Evolutionary conservation across 2,113 vertebrate species (phyloP).

Genomic region (Marmota monax): DNA sequence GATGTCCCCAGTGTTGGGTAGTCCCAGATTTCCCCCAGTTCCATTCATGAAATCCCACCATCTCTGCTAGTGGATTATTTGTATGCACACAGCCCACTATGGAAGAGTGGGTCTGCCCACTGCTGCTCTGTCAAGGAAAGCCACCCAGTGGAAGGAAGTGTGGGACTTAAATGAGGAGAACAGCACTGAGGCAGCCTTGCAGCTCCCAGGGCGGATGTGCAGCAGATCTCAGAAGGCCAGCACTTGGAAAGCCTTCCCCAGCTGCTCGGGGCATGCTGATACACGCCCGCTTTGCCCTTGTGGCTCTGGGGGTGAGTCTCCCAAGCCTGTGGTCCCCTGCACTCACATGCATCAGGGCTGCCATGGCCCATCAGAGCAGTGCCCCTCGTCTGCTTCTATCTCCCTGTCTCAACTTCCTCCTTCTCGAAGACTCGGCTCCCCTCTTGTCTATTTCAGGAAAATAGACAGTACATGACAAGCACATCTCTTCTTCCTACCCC

Average conservation of each 20-base stretch:
- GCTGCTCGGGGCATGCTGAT: neutral
- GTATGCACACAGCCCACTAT: fast-evolving
- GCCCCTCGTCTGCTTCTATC: fast-evolving
- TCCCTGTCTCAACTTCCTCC: fast-evolving
- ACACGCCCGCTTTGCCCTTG: fast-evolving
- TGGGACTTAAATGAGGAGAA: fast-evolving
- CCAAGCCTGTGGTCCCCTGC: neutral
- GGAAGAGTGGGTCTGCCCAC: fast-evolving
- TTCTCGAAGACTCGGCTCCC: neutral
- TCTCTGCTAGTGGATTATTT: neutral
- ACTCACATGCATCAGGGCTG: fast-evolving
- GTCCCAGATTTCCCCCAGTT: fast-evolving
- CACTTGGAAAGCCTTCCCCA: fast-evolving
- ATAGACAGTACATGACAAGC: no score
- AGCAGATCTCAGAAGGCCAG: neutral
- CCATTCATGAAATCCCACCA: fast-evolving
- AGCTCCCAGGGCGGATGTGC: fast-evolving
- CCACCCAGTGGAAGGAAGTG: neutral
- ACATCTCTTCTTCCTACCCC: no score
- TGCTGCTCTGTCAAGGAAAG: fast-evolving
- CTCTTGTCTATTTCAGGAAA: neutral
- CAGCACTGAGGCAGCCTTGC: fast-evolving
- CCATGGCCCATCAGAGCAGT: fast-evolving
- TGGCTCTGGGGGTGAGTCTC: neutral
- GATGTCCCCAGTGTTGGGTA: no score